Conservation (phyloP, 1,140 invertebrate species). For the Bombus vancouverensis region DNA sequence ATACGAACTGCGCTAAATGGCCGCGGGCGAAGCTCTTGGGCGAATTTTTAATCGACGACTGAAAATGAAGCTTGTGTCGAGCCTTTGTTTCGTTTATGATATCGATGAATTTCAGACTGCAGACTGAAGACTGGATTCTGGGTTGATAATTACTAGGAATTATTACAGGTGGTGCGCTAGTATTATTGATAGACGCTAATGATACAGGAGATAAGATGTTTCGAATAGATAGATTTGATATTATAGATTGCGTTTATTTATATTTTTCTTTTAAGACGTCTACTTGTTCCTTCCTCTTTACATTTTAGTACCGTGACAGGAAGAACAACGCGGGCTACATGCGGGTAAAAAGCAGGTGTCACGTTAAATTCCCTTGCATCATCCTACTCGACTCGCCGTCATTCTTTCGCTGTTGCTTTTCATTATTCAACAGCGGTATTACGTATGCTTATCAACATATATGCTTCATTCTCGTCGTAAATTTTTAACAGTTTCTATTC, state of each 20-base stretch:
- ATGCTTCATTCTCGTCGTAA: not conserved
- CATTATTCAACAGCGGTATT: not conserved
- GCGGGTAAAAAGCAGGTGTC: constrained; percentile 41
- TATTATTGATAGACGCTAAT: not conserved
- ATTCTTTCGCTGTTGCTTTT: constrained; percentile 12
- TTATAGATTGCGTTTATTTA: not conserved
- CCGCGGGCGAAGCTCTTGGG: not conserved
- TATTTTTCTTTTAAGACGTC: not conserved
- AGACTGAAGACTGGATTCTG: no score
- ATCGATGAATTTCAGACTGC: not conserved
- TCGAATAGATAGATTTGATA: not conserved
- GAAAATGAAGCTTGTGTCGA: not conserved
- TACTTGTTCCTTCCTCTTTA: not conserved
- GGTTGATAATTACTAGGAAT: not conserved
- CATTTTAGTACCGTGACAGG: not conserved
- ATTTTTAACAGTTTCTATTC: not conserved
- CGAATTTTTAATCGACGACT: not conserved
- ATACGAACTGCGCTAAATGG: not conserved
- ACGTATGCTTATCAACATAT: not conserved
- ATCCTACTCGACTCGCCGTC: not conserved
- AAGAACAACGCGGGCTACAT: not conserved
- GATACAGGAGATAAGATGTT: no score
- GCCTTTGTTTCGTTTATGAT: not conserved
- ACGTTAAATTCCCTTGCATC: constrained; percentile 33
- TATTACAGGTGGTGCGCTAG: not conserved